Evolutionary conservation across 2,113 vertebrate species (phyloP).

Genomic region (Protomyctophum bolini): DNA sequence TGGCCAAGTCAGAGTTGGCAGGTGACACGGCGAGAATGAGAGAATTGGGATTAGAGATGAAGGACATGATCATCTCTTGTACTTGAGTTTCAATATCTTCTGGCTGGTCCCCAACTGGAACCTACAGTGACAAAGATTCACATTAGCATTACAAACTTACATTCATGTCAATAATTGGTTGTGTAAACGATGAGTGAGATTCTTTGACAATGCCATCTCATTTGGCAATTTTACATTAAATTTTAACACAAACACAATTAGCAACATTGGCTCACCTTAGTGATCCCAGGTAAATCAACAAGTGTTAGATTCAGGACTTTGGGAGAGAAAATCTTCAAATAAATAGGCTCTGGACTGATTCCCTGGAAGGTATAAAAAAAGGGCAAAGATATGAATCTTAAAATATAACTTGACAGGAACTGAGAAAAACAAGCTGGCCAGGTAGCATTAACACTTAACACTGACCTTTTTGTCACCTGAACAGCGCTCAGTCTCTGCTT

Average conservation of each 20-base stretch:
- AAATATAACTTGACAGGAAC: not conserved
- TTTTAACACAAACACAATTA: not conserved
- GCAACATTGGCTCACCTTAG: constrained; percentile 73
- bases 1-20: constrained; percentile 84
- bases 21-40: constrained; percentile 82
- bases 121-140: constrained; percentile 51
- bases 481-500: constrained; percentile 77
- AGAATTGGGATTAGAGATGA: constrained; percentile 83
- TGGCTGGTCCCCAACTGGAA: constrained; percentile 83
- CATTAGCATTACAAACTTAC: constrained; percentile 7
- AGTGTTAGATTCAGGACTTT: constrained; percentile 82
- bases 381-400: not conserved
- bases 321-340: constrained; percentile 84
- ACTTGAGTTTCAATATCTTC: constrained; percentile 82
- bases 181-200: not conserved
- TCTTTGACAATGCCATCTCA: not conserved
- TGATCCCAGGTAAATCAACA: constrained; percentile 84
- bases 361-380: constrained; percentile 62
- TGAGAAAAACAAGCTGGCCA: not conserved
- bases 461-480: constrained; percentile 80
- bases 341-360: constrained; percentile 80
- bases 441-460: not conserved
- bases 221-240: not conserved
- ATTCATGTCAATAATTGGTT: constrained; percentile 6
- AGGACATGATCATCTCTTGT: constrained; percentile 81